phyloP scores from a whole-genome alignment of 2,113 vertebrate species.

The Myanophis thanlyinensis region DNA sequence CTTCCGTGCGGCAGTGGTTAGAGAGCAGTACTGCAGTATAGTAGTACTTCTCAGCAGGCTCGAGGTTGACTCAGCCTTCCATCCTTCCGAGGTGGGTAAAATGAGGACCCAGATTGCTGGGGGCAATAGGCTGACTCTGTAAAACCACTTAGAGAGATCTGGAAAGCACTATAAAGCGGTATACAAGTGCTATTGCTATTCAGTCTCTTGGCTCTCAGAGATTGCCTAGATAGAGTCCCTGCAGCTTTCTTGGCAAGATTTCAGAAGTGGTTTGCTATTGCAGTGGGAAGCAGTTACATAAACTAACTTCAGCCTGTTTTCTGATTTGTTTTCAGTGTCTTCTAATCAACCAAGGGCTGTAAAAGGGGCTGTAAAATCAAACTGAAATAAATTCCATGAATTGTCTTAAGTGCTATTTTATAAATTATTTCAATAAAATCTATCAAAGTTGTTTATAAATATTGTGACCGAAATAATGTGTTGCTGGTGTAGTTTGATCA shows the following conservation, averaged over 20 bases:
- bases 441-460: background rate
- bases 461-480: background rate
- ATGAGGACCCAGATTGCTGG: too few species aligned
- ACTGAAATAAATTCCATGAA: background rate
- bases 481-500: background rate
- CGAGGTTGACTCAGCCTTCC: too few species aligned
- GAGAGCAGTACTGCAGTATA: too few species aligned
- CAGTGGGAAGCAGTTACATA: background rate
- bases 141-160: too few species aligned
- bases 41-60: too few species aligned
- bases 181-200: too few species aligned
- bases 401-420: background rate
- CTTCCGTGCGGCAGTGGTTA: too few species aligned
- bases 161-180: too few species aligned
- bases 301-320: background rate
- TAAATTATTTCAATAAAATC: background rate
- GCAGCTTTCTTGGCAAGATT: background rate
- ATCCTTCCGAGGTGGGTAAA: too few species aligned
- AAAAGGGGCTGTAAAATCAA: background rate
- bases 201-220: too few species aligned
- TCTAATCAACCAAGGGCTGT: background rate
- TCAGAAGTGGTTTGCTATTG: background rate
- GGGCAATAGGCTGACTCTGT: too few species aligned
- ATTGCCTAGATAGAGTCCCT: background rate
- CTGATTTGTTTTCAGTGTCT: background rate